Percentiles rank a stretch among this genome's conserved stretches.
phyloP scores from a whole-genome alignment of 2,797 vertebrate genomes.

The Acropternis orthonyx region DNA sequence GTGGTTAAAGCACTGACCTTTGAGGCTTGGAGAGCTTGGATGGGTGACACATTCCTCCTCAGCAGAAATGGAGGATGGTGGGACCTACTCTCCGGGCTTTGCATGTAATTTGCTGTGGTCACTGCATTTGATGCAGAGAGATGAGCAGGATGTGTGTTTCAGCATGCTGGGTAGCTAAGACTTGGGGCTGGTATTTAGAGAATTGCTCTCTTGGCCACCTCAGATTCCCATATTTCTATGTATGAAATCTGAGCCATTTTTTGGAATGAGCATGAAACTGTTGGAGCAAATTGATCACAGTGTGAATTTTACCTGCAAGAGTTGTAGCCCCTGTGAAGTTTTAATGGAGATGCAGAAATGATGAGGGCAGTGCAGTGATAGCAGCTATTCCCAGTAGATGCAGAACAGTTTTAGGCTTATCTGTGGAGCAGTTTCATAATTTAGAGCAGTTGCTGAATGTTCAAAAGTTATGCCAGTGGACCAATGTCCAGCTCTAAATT shows the following conservation, averaged over 20 bases:
- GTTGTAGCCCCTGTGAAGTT: not conserved
- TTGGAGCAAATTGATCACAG: rapidly evolving
- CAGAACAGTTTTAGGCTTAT: not conserved
- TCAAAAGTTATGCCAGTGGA: not conserved
- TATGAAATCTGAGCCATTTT: not conserved
- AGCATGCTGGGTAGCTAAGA: not conserved
- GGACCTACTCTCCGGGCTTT: not conserved
- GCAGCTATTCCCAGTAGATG: not conserved
- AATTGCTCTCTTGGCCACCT: not conserved
- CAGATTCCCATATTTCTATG: not conserved
- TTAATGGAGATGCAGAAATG: not conserved
- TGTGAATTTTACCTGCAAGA: not conserved
- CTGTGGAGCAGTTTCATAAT: not conserved
- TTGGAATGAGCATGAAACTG: not conserved
- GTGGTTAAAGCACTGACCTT: not conserved
- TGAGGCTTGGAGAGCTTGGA: not conserved
- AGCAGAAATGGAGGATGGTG: not conserved
- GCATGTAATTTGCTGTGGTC: rapidly evolving
- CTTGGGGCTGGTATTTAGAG: not conserved
- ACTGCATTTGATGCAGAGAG: not conserved
- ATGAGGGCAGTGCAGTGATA: not conserved
- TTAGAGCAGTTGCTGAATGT: not conserved
- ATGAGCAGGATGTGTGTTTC: not conserved
- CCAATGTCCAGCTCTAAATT: slow-evolving; percentile 8
- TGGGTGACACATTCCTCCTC: rapidly evolving